Evolutionary conservation across 1,140 invertebrate species (phyloP).

Genomic region (Drosophila athabasca): DNA sequence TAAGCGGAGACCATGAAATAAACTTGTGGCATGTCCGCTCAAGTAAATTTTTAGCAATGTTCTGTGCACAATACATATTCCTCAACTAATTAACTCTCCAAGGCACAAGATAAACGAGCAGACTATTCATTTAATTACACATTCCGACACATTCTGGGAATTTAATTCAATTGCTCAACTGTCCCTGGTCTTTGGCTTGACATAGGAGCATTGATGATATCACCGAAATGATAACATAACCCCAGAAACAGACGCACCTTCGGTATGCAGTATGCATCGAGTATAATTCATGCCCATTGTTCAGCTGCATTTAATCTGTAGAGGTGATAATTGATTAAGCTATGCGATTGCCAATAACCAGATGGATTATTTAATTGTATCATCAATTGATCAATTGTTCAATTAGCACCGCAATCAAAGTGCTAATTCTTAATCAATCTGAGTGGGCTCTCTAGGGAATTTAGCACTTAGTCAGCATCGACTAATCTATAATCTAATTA

Average conservation of each 20-base stretch:
- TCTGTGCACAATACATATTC: background rate
- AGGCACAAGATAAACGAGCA: background rate
- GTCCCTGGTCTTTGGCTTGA: constrained; percentile 4
- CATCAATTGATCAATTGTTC: background rate
- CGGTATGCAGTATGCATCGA: background rate
- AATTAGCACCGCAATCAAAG: constrained; percentile 34
- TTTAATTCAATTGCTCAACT: constrained; percentile 11
- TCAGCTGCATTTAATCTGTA: constrained; percentile 1
- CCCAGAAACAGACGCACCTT: constrained; percentile 25
- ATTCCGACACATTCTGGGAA: constrained; percentile 8
- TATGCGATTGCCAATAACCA: constrained; percentile 9
- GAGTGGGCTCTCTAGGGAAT: background rate
- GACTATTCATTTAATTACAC: constrained; percentile 28
- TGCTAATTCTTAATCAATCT: constrained; percentile 24
- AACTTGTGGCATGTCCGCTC: too few species aligned
- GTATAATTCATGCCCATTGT: constrained; percentile 3
- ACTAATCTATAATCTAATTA: too few species aligned
- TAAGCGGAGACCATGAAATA: too few species aligned
- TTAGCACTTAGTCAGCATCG: too few species aligned
- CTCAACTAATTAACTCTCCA: background rate
- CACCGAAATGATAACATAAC: constrained; percentile 46
- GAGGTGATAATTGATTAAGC: constrained; percentile 34
- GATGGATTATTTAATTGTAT: constrained; percentile 23
- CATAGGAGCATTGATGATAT: constrained; percentile 41
- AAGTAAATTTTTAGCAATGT: too few species aligned